Base-by-base conservation (phyloP, 2,113 vertebrate genomes). In the Osmerus mordax region DNA sequence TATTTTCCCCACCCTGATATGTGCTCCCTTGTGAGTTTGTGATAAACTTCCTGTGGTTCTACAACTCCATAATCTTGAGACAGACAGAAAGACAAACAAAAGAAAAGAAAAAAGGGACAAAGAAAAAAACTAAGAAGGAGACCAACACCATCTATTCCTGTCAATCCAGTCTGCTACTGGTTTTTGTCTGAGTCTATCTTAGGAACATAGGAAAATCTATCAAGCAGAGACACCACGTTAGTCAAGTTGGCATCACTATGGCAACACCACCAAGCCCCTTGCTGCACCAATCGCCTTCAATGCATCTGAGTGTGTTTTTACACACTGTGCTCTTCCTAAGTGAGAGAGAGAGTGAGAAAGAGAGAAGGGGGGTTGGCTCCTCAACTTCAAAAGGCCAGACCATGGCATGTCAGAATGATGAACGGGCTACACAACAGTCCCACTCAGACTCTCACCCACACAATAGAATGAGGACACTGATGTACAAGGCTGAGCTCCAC, bases 171-270 rank as follows among this genome's bases (percentile, higher is more conserved):
- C 59, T 56, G 15, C 32, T 12, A 47, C 1, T 36, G 19, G 1
- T 67, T 71, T 69, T 72, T 73, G 70, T 76, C 12, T 65, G 28
- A 6, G 18, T 81, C 73, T 62, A 9, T 69, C 66, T 55, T 63
- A 36, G 21, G 15, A 69, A 28, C 36, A 15, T 16, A 25, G 74
- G 69, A 78, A 9, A 25, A 69, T 69, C 68, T 64, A 65, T 82
- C 51, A 70, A 19, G 5, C 66, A 74, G 28, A 32, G 60, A 71
- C 69, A 67, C 28, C 47, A 32, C 36, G 54, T 80, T 85, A 36
- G 15, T 74, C 73, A 71, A 74, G 72, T 72, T 83, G 63, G 53
- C 69, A 78, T 85, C 12, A 69, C 65, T 78, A 82, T 80, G 83
- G 78, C 74, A 87, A 79, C 82, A 23, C 13, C 41, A n/a, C 32